A percentile compares a stretch with the other conserved stretches of the same genome.
These are phyloP conservation scores for Cirrhinus mrigala DNA, from an alignment of 2,797 vertebrate genomes.

Conservation along the genomic window DNA sequence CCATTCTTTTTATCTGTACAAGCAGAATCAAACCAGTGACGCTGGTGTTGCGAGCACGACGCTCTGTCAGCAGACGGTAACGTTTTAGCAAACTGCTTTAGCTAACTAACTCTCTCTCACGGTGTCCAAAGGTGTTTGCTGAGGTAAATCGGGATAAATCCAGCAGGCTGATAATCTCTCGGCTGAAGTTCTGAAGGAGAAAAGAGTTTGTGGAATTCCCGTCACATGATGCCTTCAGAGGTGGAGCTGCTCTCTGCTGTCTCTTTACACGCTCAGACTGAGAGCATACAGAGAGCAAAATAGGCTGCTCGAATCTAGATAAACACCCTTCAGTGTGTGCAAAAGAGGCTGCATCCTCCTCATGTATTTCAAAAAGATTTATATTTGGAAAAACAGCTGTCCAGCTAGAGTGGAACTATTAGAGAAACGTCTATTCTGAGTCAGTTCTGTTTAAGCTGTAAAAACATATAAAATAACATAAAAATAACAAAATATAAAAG, in stretches of 20 bases:
- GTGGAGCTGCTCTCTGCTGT: conserved; percentile 72
- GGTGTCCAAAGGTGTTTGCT: conserved; percentile 97
- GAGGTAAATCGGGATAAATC: conserved; percentile 98
- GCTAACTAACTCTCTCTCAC: conserved; percentile 84
- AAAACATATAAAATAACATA: background rate
- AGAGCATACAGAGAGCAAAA: background rate
- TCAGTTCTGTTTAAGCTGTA: background rate
- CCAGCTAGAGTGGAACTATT: background rate
- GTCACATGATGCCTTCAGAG: conserved; percentile 89
- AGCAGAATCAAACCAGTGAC: background rate
- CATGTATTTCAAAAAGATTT: background rate
- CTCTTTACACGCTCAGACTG: conserved; percentile 1
- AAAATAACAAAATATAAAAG: background rate
- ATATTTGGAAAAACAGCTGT: background rate
- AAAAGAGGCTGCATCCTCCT: conserved; percentile 70
- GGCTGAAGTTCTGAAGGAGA: conserved; percentile 77
- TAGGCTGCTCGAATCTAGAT: background rate
- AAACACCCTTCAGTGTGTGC: conserved; percentile 67
- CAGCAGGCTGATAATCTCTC: conserved; percentile 85
- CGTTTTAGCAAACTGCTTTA: background rate
- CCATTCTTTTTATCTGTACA: background rate
- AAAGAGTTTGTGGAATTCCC: conserved; percentile 84
- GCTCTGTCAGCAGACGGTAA: background rate
- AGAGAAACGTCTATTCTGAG: background rate
- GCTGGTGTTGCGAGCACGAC: background rate